These are phyloP conservation scores for Zoroaster sp. DNA, from an alignment of 53 echinoderm and acorn worm species.

Conservation along the genomic window DNA sequence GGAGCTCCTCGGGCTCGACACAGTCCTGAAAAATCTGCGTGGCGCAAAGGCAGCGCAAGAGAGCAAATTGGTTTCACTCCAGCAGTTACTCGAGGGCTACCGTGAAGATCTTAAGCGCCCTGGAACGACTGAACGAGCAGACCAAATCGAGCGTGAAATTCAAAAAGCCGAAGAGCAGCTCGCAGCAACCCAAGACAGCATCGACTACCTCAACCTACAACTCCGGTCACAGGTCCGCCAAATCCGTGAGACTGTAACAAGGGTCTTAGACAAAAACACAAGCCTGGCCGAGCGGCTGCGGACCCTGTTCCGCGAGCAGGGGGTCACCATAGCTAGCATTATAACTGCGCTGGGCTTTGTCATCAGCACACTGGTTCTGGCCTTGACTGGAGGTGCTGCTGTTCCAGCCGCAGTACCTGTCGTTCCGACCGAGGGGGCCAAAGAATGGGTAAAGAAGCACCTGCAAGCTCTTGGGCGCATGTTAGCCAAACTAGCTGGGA, in stretches of 20 bases:
- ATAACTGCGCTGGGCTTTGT: neutral
- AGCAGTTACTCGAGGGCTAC: neutral
- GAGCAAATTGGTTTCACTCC: neutral
- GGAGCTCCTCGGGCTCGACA: too few relatives aligned
- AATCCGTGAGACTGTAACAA: neutral
- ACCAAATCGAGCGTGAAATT: conserved; percentile 9
- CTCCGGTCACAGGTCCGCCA: conserved; percentile 17
- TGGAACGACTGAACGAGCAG: conserved; percentile 6
- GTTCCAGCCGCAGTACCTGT: neutral
- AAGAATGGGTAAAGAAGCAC: conserved; percentile 3
- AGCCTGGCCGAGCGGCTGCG: conserved; percentile 21
- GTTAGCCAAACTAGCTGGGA: neutral
- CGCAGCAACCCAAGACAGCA: neutral
- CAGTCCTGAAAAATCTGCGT: too few relatives aligned
- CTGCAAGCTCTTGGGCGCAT: conserved; percentile 6
- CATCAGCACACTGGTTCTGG: conserved; percentile 5
- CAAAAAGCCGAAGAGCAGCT: neutral
- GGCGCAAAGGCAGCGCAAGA: neutral
- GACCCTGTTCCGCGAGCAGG: conserved; percentile 28
- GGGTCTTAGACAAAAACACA: conserved; percentile 9
- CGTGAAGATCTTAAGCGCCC: conserved; percentile 10
- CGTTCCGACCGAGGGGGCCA: neutral
- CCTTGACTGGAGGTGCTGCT: neutral
- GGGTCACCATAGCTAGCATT: conserved; percentile 25
- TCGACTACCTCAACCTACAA: neutral